Conservation (phyloP, 2,113 vertebrate genomes). For the Phylloscopus trochiloides region DNA sequence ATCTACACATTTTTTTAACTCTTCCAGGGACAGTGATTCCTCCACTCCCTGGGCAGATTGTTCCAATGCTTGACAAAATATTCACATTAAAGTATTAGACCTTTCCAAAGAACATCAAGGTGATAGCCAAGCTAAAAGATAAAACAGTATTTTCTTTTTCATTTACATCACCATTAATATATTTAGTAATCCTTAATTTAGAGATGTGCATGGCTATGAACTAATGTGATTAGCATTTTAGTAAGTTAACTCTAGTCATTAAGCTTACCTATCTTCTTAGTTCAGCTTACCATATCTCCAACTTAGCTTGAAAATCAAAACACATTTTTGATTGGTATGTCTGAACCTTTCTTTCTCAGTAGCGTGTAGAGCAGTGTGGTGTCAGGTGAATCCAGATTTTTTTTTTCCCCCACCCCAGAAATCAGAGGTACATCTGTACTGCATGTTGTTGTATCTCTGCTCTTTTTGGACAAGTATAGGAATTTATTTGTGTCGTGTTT, state of each 20-base stretch:
- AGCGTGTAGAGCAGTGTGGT: background rate
- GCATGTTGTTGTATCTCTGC: background rate
- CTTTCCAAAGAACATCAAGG: background rate
- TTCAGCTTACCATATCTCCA: background rate
- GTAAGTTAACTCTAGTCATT: background rate
- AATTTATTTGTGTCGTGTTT: background rate
- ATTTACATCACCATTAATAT: background rate
- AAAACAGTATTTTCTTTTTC: background rate
- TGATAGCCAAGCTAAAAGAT: background rate
- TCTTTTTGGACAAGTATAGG: background rate
- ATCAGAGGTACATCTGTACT: background rate
- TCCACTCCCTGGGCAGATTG: background rate
- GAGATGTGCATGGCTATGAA: background rate
- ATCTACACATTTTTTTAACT: background rate
- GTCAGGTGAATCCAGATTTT: background rate
- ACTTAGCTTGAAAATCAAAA: background rate
- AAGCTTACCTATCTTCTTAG: background rate
- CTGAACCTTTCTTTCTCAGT: background rate
- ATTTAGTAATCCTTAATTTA: background rate
- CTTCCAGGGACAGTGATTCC: background rate
- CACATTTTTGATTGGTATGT: rapidly evolving
- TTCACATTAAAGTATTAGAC: constrained; percentile 7
- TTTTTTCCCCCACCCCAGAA: background rate
- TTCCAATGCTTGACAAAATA: background rate
- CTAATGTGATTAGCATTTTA: background rate